These are phyloP conservation scores for Alexandromys fortis DNA, from an alignment of 2,113 vertebrate genomes.

Conservation along the genomic window DNA sequence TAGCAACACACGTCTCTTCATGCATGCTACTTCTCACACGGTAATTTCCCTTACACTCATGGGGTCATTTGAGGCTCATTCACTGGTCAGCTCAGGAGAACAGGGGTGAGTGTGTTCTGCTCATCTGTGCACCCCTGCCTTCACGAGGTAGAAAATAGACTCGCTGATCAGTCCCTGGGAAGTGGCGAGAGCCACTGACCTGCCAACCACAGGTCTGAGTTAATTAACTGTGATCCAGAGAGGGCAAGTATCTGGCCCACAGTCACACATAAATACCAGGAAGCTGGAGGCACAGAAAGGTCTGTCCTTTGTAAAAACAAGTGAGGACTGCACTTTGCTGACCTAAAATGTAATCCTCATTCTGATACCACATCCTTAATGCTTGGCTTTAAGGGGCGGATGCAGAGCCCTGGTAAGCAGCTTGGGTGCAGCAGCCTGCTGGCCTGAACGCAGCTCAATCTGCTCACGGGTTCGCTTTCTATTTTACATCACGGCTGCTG, in stretches of 20 bases:
- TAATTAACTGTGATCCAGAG: background rate
- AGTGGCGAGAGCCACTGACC: background rate
- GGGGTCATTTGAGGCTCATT: background rate
- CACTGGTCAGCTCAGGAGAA: background rate
- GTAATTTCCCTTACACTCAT: background rate
- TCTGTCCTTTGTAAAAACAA: background rate
- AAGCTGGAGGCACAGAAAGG: background rate
- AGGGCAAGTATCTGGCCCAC: background rate
- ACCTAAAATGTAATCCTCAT: background rate
- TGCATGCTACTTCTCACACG: background rate
- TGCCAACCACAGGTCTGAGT: background rate
- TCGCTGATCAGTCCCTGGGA: background rate
- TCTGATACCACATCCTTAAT: background rate
- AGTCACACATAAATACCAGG: background rate
- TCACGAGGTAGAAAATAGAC: background rate
- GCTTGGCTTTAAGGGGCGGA: background rate
- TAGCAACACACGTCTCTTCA: fast-evolving
- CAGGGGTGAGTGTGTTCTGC: background rate
- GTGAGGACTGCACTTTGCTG: background rate
- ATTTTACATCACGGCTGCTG: background rate
- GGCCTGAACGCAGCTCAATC: background rate
- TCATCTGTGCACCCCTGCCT: too few species aligned
- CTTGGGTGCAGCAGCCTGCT: background rate
- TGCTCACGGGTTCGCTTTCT: background rate
- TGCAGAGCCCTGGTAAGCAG: background rate